Percentiles rank a stretch among this genome's conserved stretches.
phyloP scores from a whole-genome alignment of 2,888 invertebrate species.

The Rhorus exstirpatorius region DNA sequence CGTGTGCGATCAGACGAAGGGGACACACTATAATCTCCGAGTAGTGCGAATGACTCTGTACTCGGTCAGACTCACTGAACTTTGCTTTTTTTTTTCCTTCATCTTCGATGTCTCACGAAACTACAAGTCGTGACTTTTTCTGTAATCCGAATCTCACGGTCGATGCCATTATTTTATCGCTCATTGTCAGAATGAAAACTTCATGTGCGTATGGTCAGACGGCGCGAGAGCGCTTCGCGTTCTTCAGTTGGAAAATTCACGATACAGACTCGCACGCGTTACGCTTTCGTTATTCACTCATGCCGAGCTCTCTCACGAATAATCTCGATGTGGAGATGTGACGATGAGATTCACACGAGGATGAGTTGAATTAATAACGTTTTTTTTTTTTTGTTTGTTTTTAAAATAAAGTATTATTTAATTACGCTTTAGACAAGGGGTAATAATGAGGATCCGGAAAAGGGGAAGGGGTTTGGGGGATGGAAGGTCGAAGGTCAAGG shows the following conservation, averaged over 20 bases:
- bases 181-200: constrained; percentile 39
- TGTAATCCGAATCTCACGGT: not conserved
- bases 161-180: constrained; percentile 1
- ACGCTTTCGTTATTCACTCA: constrained; percentile 53
- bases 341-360: constrained; percentile 23
- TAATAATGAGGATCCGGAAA: constrained; percentile 52
- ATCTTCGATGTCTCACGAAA: not conserved
- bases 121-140: constrained; percentile 10
- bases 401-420: too few species aligned
- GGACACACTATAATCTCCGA: too few species aligned
- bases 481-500: constrained; percentile 85
- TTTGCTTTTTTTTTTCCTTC: not conserved
- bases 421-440: not conserved
- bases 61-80: too few species aligned
- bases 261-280: constrained; percentile 26
- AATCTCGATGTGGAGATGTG: not conserved
- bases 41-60: too few species aligned
- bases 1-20: not conserved
- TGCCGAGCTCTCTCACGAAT: constrained; percentile 32
- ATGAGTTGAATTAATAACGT: not conserved
- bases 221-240: not conserved
- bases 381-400: not conserved
- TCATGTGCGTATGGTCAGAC: constrained; percentile 49
- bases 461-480: constrained; percentile 73
- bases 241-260: constrained; percentile 28